phyloP scores from a whole-genome alignment of 2,888 invertebrate genomes.

The Polyommatus icarus region DNA sequence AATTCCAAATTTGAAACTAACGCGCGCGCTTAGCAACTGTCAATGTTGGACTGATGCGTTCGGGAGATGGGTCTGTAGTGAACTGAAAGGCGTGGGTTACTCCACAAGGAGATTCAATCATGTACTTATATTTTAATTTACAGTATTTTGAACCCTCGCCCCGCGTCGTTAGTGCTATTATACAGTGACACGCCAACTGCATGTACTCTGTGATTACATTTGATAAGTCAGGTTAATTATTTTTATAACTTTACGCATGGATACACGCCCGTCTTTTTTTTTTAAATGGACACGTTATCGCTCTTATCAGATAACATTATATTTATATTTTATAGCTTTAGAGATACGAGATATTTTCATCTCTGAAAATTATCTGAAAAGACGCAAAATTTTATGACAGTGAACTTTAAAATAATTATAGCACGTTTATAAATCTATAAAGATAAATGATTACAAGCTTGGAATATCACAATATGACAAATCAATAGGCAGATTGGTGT shows the following conservation, averaged over 20 bases:
- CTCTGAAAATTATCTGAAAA: background rate
- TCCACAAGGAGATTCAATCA: conserved; percentile 50
- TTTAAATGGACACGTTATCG: background rate
- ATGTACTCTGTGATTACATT: conserved; percentile 48
- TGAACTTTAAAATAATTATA: too few species aligned
- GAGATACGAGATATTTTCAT: background rate
- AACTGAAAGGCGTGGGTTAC: conserved; percentile 66
- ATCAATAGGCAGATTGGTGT: too few species aligned
- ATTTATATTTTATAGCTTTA: background rate
- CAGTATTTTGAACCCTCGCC: conserved; percentile 37
- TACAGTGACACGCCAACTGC: conserved; percentile 36
- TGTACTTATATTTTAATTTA: conserved; percentile 42
- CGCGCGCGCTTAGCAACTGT: conserved; percentile 61
- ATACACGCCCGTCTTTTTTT: conserved; percentile 27
- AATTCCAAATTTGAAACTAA: conserved; percentile 52
- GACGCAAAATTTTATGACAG: too few species aligned
- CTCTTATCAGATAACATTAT: background rate
- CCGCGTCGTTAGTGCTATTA: conserved; percentile 37
- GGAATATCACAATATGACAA: too few species aligned
- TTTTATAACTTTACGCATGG: conserved; percentile 41
- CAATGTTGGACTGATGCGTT: conserved; percentile 60
- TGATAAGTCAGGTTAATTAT: conserved; percentile 45
- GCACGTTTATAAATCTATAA: too few species aligned
- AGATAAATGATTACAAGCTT: too few species aligned
- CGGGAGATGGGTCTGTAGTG: conserved; percentile 55